Percentiles rank a stretch among this genome's conserved stretches.
phyloP scores from a whole-genome alignment of 2,113 vertebrate species.

The Antigone vipio region DNA sequence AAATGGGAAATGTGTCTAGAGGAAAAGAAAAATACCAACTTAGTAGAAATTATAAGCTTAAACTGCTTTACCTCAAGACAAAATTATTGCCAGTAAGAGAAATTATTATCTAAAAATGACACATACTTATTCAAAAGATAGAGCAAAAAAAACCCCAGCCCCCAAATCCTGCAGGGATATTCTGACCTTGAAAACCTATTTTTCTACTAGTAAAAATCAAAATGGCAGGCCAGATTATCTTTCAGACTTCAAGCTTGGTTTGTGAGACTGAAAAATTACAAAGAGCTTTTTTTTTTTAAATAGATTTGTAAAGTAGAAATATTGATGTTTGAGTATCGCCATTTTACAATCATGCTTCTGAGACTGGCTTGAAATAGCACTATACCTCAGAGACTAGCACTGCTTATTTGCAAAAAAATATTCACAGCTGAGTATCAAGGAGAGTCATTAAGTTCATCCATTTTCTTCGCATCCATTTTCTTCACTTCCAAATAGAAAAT shows the following conservation, averaged over 20 bases:
- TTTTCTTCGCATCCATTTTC: background rate
- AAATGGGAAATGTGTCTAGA: conserved; percentile 95
- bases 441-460: background rate
- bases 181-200: background rate
- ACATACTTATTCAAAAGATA: background rate
- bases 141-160: background rate
- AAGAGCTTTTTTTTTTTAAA: background rate
- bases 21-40: conserved; percentile 27
- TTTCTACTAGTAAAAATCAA: background rate
- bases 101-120: background rate
- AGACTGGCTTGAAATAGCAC: background rate
- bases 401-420: background rate
- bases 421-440: background rate
- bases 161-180: background rate
- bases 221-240: background rate
- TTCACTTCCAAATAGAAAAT: background rate
- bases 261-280: background rate
- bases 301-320: background rate
- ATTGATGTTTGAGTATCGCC: background rate
- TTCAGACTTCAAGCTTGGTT: background rate
- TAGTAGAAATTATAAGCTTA: background rate
- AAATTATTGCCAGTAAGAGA: background rate
- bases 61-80: background rate
- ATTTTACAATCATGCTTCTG: background rate
- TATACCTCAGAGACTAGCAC: background rate